Evolutionary conservation across 1,140 invertebrate species (phyloP).

Genomic region (Drosophila asahinai): DNA sequence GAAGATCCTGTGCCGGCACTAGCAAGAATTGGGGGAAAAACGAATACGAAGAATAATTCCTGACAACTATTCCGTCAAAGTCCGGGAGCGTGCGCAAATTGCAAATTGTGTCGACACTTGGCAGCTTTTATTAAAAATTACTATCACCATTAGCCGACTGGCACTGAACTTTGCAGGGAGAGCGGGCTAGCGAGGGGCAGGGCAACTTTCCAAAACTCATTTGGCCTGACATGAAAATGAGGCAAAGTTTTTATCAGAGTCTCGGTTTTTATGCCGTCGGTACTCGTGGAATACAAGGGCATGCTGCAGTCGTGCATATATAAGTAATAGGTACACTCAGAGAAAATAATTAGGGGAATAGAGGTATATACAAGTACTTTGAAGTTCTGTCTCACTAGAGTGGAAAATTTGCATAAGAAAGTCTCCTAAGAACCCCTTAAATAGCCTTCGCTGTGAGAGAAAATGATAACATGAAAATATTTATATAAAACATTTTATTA

Average conservation of each 20-base stretch:
- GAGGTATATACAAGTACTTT: background rate
- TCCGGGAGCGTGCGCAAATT: slow-evolving; percentile 23
- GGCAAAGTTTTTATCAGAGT: slow-evolving; percentile 60
- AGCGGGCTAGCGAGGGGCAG: background rate
- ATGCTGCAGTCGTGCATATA: slow-evolving; percentile 11
- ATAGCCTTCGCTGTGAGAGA: too few relatives aligned
- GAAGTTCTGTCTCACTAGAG: too few relatives aligned
- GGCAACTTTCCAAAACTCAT: slow-evolving; percentile 72
- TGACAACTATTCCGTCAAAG: slow-evolving; percentile 34
- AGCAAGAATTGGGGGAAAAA: background rate
- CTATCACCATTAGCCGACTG: slow-evolving; percentile 65
- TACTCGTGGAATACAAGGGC: slow-evolving; percentile 1
- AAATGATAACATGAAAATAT: background rate
- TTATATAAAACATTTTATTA: background rate
- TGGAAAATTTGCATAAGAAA: too few relatives aligned
- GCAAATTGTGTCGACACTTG: slow-evolving; percentile 54
- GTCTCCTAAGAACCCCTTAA: background rate
- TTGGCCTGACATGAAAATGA: slow-evolving; percentile 77
- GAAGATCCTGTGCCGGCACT: slow-evolving; percentile 41
- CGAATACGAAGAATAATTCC: slow-evolving; percentile 1
- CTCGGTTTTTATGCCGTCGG: slow-evolving; percentile 42
- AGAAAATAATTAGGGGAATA: too few relatives aligned
- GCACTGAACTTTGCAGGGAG: slow-evolving; percentile 29
- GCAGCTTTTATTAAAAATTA: slow-evolving; percentile 75
- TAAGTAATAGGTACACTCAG: background rate